These are phyloP conservation scores for Apis florea DNA, from an alignment of 1,140 invertebrate species.

Conservation along the genomic window DNA sequence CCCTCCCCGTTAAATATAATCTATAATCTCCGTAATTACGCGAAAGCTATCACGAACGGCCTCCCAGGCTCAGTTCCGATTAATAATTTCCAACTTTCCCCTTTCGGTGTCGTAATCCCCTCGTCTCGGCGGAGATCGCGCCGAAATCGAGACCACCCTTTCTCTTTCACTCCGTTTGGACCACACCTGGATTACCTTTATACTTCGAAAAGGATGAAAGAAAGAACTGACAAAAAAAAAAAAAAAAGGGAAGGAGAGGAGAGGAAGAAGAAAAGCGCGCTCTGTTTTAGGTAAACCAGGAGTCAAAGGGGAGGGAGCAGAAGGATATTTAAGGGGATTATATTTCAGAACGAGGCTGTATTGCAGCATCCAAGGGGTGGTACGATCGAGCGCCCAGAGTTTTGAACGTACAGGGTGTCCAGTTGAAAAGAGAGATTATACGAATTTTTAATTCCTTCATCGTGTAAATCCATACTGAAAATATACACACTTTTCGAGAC, in stretches of 20 bases:
- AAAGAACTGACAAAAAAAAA: not conserved
- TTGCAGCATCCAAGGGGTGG: not conserved
- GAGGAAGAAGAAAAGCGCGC: not conserved
- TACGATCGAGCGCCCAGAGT: constrained; percentile 5
- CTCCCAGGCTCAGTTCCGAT: too few species aligned
- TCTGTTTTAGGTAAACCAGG: constrained; percentile 12
- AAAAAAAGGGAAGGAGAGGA: not conserved
- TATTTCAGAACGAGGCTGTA: constrained; percentile 19
- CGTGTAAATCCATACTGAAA: too few species aligned
- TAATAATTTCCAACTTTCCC: constrained; percentile 1
- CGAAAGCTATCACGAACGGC: not conserved
- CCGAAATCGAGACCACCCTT: not conserved
- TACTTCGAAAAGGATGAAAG: too few species aligned
- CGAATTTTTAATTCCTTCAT: too few species aligned
- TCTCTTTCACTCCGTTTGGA: not conserved
- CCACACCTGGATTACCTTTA: not conserved
- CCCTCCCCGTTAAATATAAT: constrained; percentile 7
- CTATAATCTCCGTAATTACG: constrained; percentile 4
- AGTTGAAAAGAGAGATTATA: not conserved
- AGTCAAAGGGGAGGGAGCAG: not conserved
- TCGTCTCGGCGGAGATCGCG: not conserved
- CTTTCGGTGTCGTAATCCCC: not conserved
- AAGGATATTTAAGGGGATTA: constrained; percentile 12
- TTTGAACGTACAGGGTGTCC: not conserved
- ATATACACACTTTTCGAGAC: too few species aligned